Evolutionary conservation across 2,888 invertebrate species (phyloP), one percentile per base, ranked within the genome.

Genomic region (Chirona hameri): DNA sequence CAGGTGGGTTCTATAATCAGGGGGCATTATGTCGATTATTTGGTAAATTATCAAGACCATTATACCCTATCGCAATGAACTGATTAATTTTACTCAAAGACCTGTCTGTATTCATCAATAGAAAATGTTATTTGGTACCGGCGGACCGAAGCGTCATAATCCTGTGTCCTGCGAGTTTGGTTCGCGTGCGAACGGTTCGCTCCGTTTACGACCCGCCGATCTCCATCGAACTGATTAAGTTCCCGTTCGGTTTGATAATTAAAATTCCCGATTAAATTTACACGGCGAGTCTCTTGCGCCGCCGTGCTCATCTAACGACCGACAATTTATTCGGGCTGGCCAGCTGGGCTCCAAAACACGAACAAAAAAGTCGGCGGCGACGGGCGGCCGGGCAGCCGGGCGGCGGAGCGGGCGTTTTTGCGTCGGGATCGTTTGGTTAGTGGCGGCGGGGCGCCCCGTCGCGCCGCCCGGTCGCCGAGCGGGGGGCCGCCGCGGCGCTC

Each of bases 171-270:
- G 39, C 52, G 52, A 15, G 52, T 18, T 52, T 18, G 18, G 52
- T 52, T 52, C 52, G 52, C 52, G 52, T 52, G 52, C 52, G 52
- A 18, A 2, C 52, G 52, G 52, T 18, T 1, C 52, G 52, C 52
- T 18, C 18, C 52, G 15, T 52, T 52, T 52, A 52, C 52, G 52
- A 52, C 72, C 31, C 31, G 0, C 72, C 31, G 31, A 29, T 72
- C 72, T 31, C 18, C 72, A 72, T 72, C 72, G 18, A 72, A 5
- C 72, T 72, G 72, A 72, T 72, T 72, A 31, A 72, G 72, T 72
- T 72, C 72, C 72, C 72, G 72, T 31, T 31, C 72, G 72, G 72
- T 29, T 31, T 72, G 72, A 31, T 72, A 72, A 72, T 72, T 72
- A 72, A 72, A 72, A 72, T 31, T 72, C 72, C 31, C 5, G 31